A percentile compares a stretch with the other conserved stretches of the same genome.
These are phyloP conservation scores for Pristionchus pacificus DNA, from an alignment of 1,140 invertebrate genomes.

Conservation along the genomic window DNA sequence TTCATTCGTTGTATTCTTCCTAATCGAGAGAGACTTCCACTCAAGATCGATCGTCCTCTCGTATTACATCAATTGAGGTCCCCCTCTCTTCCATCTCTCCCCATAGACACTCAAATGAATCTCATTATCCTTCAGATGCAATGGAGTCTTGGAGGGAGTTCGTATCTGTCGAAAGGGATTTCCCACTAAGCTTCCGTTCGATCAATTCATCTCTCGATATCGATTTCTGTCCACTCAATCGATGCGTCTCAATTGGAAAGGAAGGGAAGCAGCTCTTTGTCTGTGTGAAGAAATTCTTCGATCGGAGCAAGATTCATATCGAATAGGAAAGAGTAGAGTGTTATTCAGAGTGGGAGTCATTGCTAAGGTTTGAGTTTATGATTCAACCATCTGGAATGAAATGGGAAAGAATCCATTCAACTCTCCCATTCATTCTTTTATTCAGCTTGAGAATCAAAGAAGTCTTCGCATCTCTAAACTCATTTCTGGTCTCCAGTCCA, in stretches of 20 bases:
- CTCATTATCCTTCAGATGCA: too few species aligned
- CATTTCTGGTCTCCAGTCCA: constrained; percentile 41
- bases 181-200: constrained; percentile 84
- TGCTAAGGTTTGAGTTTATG: constrained; percentile 47
- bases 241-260: constrained; percentile 10
- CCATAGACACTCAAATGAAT: constrained; percentile 1
- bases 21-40: constrained; percentile 85
- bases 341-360: constrained; percentile 51
- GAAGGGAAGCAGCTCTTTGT: constrained; percentile 25
- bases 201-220: constrained; percentile 76
- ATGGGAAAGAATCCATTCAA: neutral
- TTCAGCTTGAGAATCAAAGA: constrained; percentile 42
- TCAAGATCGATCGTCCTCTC: constrained; percentile 88
- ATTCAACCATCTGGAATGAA: neutral
- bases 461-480: constrained; percentile 29
- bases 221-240: constrained; percentile 27
- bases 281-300: constrained; percentile 21
- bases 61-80: constrained; percentile 89
- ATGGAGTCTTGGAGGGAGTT: constrained; percentile 91
- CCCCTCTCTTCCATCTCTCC: constrained; percentile 58
- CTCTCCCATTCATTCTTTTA: neutral
- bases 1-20: constrained; percentile 89
- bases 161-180: constrained; percentile 89
- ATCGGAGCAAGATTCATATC: constrained; percentile 27
- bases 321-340: constrained; percentile 45